phyloP scores from a whole-genome alignment of 2,113 vertebrate genomes.

The Oncorhynchus gorbuscha region DNA sequence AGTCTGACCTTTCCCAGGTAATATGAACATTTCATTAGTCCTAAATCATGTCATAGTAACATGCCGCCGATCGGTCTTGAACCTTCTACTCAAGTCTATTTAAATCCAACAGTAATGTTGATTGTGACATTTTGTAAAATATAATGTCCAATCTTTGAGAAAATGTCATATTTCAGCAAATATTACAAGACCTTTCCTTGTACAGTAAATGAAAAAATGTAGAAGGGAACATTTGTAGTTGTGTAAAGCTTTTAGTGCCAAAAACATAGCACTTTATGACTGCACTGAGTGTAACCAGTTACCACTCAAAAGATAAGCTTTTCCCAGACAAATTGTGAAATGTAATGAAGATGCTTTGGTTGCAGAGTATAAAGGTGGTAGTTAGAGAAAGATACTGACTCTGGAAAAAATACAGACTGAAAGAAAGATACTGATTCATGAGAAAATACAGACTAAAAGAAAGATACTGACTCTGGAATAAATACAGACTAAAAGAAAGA shows the following conservation, averaged over 20 bases:
- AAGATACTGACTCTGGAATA: no score
- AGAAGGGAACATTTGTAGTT: not conserved
- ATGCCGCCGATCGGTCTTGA: not conserved
- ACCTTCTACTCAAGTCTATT: not conserved
- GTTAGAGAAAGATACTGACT: no score
- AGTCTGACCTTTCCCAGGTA: slow-evolving; percentile 4
- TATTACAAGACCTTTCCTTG: not conserved
- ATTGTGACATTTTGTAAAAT: not conserved
- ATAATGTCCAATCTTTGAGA: not conserved
- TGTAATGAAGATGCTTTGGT: not conserved
- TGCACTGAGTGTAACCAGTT: not conserved
- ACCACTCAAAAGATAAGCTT: not conserved
- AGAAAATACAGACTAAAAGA: not conserved
- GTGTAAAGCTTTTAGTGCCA: not conserved
- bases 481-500: no score
- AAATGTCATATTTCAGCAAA: not conserved
- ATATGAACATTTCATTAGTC: slow-evolving; percentile 7
- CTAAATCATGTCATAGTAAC: slow-evolving; percentile 7
- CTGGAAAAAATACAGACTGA: not conserved
- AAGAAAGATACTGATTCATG: no score
- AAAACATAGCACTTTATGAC: not conserved
- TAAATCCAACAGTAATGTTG: slow-evolving; percentile 1
- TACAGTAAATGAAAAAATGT: not conserved
- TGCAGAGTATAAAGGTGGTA: not conserved
- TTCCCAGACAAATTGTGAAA: not conserved